A percentile compares a stretch with the other conserved stretches of the same genome.
These are phyloP conservation scores for Oreohelix idahoensis DNA, from an alignment of 1,140 invertebrate genomes.

Conservation along the genomic window DNA sequence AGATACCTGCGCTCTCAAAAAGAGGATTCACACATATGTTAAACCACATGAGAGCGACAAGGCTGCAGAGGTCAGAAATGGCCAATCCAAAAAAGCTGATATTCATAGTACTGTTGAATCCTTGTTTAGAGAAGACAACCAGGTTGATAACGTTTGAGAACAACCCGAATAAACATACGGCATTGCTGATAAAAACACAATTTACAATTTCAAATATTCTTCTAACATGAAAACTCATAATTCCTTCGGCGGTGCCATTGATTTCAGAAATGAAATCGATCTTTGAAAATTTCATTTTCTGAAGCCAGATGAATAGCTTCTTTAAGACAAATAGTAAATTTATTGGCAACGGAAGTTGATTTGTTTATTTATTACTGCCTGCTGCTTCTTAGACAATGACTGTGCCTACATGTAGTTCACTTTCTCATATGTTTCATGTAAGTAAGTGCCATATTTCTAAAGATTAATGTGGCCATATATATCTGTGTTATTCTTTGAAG, in stretches of 20 bases:
- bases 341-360: no score
- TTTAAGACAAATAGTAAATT: no score
- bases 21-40: neutral
- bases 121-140: neutral
- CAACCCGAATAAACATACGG: neutral
- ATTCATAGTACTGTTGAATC: neutral
- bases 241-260: neutral
- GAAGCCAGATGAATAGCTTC: neutral
- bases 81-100: neutral
- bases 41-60: neutral
- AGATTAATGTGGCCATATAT: no score
- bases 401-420: no score
- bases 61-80: neutral
- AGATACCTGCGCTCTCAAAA: neutral
- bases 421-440: no score
- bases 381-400: no score
- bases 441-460: no score
- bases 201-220: neutral
- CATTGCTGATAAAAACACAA: neutral
- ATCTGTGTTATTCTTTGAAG: no score
- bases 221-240: neutral
- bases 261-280: neutral
- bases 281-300: constrained; percentile 13
- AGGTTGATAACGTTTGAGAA: neutral
- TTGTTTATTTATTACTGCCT: no score